These are phyloP conservation scores for Peromyscus maniculatus DNA, from an alignment of 2,113 vertebrate species.

Conservation along the genomic window DNA sequence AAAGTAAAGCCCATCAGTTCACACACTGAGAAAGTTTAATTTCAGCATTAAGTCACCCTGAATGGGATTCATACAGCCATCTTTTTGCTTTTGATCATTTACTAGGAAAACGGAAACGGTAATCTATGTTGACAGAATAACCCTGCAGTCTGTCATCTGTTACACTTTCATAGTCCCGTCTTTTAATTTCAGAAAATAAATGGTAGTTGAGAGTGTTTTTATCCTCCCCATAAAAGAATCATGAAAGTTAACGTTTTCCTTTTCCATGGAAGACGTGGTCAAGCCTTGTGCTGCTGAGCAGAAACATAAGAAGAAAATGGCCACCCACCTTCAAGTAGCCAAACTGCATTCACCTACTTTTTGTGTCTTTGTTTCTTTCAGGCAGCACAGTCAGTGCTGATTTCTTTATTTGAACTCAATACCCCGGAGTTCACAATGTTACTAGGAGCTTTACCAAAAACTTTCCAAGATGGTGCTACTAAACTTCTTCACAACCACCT, in stretches of 20 bases:
- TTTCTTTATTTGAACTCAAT: constrained; percentile 98
- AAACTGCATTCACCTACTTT: background rate
- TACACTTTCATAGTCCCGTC: background rate
- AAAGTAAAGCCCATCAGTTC: background rate
- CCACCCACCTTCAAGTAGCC: background rate
- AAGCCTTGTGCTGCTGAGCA: background rate
- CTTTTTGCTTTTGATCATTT: background rate
- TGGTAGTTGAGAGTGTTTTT: background rate
- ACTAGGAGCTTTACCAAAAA: constrained; percentile 97
- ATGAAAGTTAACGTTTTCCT: background rate
- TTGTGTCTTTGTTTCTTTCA: constrained; percentile 79
- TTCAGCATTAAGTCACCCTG: background rate
- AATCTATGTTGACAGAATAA: background rate
- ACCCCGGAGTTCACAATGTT: constrained; percentile 99
- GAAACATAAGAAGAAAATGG: background rate
- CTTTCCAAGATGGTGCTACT: constrained; percentile 98
- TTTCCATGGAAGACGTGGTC: background rate
- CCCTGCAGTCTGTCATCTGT: background rate
- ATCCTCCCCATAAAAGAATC: background rate
- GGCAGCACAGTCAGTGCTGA: constrained; percentile 97
- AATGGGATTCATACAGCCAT: background rate
- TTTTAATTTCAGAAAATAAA: background rate
- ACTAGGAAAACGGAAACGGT: constrained; percentile 8
- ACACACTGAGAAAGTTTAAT: constrained; percentile 1
- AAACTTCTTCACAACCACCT: constrained; percentile 98